Conservation (phyloP, 1,140 invertebrate genomes). For the Apis mellifera region Amel_HAv3.1 CM009940.2:4677501-4678000, state of each 20-base stretch:
- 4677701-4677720: constrained; percentile 14
- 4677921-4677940: background rate
- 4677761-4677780: background rate
- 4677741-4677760: background rate
- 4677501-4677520: constrained; percentile 18
- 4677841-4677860: constrained; percentile 19
- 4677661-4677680: background rate
- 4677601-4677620: constrained; percentile 51
- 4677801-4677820: constrained; percentile 3
- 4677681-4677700: constrained; percentile 39
- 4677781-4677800: constrained; percentile 5
- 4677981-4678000: constrained; percentile 1
- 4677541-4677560: background rate
- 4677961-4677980: background rate
- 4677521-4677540: background rate
- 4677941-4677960: background rate
- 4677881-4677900: no score
- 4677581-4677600: constrained; percentile 33
- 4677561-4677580: constrained; percentile 23
- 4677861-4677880: background rate
- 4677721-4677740: background rate
- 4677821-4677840: constrained; percentile 28
- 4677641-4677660: constrained; percentile 34
- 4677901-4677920: constrained; percentile 3
- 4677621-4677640: constrained; percentile 36